A percentile compares a stretch with the other conserved stretches of the same genome.
Evolutionary conservation across 1,140 invertebrate genomes (phyloP).

Genomic region (Nasonia vitripennis): DNA sequence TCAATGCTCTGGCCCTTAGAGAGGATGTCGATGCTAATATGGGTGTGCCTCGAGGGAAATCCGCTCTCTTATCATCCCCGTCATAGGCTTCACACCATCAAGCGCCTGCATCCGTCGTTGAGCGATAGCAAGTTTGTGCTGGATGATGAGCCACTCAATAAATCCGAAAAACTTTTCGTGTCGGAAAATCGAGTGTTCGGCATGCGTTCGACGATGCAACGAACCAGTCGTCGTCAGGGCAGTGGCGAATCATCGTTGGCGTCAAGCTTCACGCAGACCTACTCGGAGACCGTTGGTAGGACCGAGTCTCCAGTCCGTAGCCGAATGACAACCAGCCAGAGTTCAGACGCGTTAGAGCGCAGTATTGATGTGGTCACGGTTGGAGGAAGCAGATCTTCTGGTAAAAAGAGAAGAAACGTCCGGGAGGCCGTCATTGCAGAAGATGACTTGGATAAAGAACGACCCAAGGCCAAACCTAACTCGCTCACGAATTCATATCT

Average conservation of each 20-base stretch:
- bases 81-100: conserved; percentile 76
- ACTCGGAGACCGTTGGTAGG: background rate
- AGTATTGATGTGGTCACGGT: conserved; percentile 46
- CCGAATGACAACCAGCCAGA: conserved; percentile 43
- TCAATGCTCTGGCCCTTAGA: conserved; percentile 75
- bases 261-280: background rate
- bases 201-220: background rate
- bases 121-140: conserved; percentile 77
- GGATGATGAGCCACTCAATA: conserved; percentile 75
- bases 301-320: conserved; percentile 24
- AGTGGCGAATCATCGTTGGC: background rate
- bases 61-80: conserved; percentile 78
- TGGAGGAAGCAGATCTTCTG: conserved; percentile 29
- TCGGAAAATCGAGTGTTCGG: conserved; percentile 63
- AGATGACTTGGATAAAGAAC: conserved; percentile 59
- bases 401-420: conserved; percentile 60
- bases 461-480: conserved; percentile 48
- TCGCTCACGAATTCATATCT: conserved; percentile 32
- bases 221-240: background rate
- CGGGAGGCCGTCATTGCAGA: conserved; percentile 68
- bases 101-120: conserved; percentile 77
- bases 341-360: conserved; percentile 49
- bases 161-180: conserved; percentile 73
- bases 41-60: conserved; percentile 78
- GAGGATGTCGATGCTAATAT: conserved; percentile 75